Base-by-base conservation (phyloP, 1,140 invertebrate genomes). In the Stratiolaelaps scimitus region DNA sequence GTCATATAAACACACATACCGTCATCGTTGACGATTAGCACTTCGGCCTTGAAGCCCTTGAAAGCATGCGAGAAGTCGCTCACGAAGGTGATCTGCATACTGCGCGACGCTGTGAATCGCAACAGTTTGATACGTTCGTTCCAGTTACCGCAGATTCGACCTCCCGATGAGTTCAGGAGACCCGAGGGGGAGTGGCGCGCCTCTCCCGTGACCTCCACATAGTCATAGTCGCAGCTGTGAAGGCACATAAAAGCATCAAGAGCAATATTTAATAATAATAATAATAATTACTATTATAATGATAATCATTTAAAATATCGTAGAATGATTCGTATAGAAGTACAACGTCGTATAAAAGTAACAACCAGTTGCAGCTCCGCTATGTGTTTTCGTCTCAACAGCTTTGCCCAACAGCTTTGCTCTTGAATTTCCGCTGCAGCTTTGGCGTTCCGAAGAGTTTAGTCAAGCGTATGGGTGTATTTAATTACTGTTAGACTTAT, bases 51-150 rank as follows among this genome's bases (percentile, higher is more conserved):
- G 71, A 82, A 87, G 7, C 86, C 85, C 7, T 81, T 80, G 71
- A 79, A 84, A 72, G 83, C 81, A 70, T 85, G 80, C 0, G 84
- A 85, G 70, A 84, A 84, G 73, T 88, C 86, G 0, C 84, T 82
- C 17, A 78, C 74, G 72, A 87, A 87, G 45, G 78, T 77, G 46
- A 87, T 72, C n/a, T 77, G 75, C 7, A 86, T 70, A 30, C 72
- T 72, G 1, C 65, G 69, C 1, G 47, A 15, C 53, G 70, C 70
- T 19, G 71, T 68, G 65, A 71, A 66, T 1, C 83, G 79, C 2
- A 87, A 75, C 17, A 87, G 76, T 74, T 87, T 88, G 15, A 86
- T 75, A 70, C 82, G 82, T 10, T 80, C 78, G 69, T 81, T 84
- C 83, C 84, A 86, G 72, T 87, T 83, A 1, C 85, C 85, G 73